Evolutionary conservation across 2,113 vertebrate species (phyloP).

Genomic region (Illadopsis cleaveri): DNA sequence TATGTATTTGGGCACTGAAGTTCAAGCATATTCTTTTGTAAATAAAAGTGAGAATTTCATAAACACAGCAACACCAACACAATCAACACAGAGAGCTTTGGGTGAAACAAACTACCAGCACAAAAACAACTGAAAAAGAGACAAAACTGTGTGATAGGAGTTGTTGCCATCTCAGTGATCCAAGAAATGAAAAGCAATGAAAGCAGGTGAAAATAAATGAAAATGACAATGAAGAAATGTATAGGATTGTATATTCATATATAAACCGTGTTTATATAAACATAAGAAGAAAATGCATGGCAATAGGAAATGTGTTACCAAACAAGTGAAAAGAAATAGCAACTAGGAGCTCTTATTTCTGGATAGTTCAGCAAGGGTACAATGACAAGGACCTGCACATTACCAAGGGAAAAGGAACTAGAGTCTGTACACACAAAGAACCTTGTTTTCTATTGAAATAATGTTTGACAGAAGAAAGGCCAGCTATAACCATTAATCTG

Average conservation of each 20-base stretch:
- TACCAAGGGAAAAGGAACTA: not conserved
- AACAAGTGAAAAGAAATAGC: not conserved
- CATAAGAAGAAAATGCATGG: not conserved
- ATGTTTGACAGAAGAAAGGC: not conserved
- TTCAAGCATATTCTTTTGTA: not conserved
- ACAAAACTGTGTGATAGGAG: not conserved
- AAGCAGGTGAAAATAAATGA: not conserved
- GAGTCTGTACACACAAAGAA: not conserved
- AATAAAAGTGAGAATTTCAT: not conserved
- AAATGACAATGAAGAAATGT: not conserved
- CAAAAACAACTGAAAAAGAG: not conserved
- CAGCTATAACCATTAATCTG: slow-evolving; percentile 35
- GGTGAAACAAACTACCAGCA: not conserved
- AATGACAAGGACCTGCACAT: not conserved
- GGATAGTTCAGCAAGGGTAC: not conserved
- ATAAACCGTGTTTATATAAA: not conserved
- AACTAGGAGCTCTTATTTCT: not conserved
- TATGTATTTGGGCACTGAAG: not conserved
- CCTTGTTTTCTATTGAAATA: slow-evolving; percentile 8
- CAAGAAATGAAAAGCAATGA: not conserved
- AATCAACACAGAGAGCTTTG: not conserved
- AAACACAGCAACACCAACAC: not conserved
- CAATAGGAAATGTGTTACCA: not conserved
- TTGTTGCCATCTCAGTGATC: not conserved
- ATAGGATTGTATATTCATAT: not conserved